Conservation (phyloP, 2,797 vertebrate species). For the Cephalopachus bancanus region DNA sequence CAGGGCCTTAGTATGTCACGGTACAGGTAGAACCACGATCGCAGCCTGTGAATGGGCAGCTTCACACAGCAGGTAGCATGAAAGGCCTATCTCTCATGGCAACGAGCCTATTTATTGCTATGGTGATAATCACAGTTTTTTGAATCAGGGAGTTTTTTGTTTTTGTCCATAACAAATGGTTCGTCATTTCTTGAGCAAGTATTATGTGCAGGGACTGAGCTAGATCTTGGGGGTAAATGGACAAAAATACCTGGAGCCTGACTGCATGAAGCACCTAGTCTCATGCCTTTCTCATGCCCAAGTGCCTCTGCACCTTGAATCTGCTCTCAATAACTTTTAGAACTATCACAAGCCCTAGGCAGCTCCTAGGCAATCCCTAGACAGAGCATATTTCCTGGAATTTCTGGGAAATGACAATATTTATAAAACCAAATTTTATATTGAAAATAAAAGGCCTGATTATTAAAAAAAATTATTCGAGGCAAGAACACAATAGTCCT, state of each 20-base stretch:
- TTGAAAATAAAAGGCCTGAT: constrained; percentile 31
- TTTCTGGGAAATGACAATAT: constrained; percentile 16
- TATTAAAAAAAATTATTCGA: constrained; percentile 5
- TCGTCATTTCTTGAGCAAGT: constrained; percentile 31
- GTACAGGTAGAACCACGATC: neutral
- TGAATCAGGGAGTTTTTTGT: neutral
- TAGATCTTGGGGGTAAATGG: neutral
- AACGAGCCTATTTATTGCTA: neutral
- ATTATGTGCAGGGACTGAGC: neutral
- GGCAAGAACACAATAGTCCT: neutral
- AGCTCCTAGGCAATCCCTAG: neutral
- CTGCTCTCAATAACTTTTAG: neutral
- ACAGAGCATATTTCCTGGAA: neutral
- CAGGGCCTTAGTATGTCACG: neutral
- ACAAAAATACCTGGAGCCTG: neutral
- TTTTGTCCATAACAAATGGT: constrained; percentile 5
- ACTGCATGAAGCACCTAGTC: neutral
- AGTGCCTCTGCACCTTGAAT: neutral
- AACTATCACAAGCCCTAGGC: no score
- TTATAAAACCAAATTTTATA: constrained; percentile 38
- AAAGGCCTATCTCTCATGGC: neutral
- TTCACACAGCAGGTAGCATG: neutral
- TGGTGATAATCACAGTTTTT: neutral
- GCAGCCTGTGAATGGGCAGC: neutral
- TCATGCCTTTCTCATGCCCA: neutral